Base-by-base conservation (phyloP, 1,140 invertebrate genomes). In the Monomorium pharaonis region DNA sequence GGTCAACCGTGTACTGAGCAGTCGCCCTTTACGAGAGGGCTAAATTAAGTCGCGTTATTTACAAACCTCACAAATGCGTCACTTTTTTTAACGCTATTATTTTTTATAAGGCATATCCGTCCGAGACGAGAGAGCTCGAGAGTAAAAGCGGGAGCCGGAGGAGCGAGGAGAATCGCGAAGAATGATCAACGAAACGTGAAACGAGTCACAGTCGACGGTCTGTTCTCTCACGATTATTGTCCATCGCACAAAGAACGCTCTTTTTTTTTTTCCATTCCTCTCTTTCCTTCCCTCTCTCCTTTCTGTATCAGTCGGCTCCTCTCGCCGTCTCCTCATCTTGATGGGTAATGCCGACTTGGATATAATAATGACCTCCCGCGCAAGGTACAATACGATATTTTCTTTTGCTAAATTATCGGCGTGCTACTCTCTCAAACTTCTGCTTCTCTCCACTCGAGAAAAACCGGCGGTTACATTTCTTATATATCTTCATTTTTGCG, bases 181-280 rank as follows among this genome's bases (percentile, higher is more conserved):
- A 92, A 92, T 92, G 92, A 92, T 92, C 90, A 91, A 91, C 89
- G 88, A 88, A 91, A 91, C 87, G 88, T 87, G 80, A 84, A 90
- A 78, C 42, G 90, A 90, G 85, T 90, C 85, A 88, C 81, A 89
- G 87, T 87, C 88, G 78, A 81, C 67, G 85, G 78, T 62, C 69
- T 87, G 85, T 91, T 91, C 84, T 89, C 67, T 85, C 86, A 88
- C 83, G 84, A 92, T 92, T 90, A 92, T 92, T 88, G 90, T 90
- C 77, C 81, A 69, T 70, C 51, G 60, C 88, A 92, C 88, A 91
- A 91, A 91, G 88, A 84, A 84, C 84, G 86, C 56, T 90, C 85
- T 54, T 54, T 91, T 89, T 88, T 90, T 88, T 86, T 65, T 89
- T 86, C 60, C 74, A 60, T 58, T 81, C 44, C 85, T 69, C 86